phyloP scores from a whole-genome alignment of 2,888 invertebrate genomes.

The Actias luna region DNA sequence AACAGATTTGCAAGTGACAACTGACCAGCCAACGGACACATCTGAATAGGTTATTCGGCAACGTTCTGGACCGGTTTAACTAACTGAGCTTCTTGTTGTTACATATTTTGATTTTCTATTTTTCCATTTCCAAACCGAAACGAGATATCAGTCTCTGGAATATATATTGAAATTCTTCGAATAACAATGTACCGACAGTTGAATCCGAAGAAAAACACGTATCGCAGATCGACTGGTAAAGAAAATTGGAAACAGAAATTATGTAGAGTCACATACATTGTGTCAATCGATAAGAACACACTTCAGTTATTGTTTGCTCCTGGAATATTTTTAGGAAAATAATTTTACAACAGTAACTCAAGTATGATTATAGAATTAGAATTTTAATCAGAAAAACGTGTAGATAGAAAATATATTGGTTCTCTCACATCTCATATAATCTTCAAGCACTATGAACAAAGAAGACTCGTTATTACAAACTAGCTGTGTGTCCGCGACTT shows the following conservation, averaged over 20 bases:
- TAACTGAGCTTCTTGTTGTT: too few species aligned
- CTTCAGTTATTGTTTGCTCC: not conserved
- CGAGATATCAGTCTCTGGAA: not conserved
- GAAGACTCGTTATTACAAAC: too few species aligned
- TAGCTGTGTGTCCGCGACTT: too few species aligned
- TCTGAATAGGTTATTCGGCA: not conserved
- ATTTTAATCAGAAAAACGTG: too few species aligned
- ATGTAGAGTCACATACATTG: not conserved
- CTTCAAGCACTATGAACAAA: too few species aligned
- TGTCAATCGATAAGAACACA: not conserved
- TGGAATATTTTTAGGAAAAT: not conserved
- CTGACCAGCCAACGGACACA: not conserved
- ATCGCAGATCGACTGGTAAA: not conserved
- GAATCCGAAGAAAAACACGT: not conserved
- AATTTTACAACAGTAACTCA: not conserved
- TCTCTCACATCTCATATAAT: too few species aligned
- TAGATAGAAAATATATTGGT: too few species aligned
- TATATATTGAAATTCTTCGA: not conserved
- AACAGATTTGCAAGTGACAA: constrained; percentile 8
- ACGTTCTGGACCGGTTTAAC: not conserved
- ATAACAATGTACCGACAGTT: not conserved
- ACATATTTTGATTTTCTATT: not conserved
- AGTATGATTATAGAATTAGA: too few species aligned
- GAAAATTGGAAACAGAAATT: not conserved
- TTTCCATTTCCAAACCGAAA: not conserved